Base-by-base conservation (phyloP, 2,797 vertebrate species). In the Chrosomus eos region DNA sequence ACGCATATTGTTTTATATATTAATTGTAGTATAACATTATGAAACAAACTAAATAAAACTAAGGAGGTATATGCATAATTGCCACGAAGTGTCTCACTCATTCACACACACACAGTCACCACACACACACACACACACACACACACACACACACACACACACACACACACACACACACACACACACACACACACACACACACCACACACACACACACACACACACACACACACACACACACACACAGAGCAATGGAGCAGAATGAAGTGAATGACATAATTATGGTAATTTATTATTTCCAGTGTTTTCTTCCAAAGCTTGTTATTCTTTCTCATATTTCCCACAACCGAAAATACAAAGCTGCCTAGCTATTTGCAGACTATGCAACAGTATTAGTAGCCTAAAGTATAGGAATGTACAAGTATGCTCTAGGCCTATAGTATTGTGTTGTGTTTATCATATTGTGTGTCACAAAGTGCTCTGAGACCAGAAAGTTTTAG, bases 321-420 rank as follows among this genome's bases (percentile, higher is more conserved):
- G 26, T 43, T 71, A 43, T 31, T 51, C 28, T 80, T 51, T 67
- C 43, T 48, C 14, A 36, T 36, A 36, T 66, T 66, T 23, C 43
- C 43, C 78, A 18, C 31, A 80, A 33, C 77, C 7, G 7, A 64
- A 31, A 64, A 64, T 45, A 66, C 28, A 80, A 36, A 60, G 21
- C 58, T 64, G 38, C 26, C 16, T 43, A 28, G 36, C 8, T 64
- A 64, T 45, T 64, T 80, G 21, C 62, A 67, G 19, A 51, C 28
- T 67, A 51, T 33, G 13, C 45, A 80, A 53, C 64, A 80, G 48
- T n/a, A 14, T 36, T 40, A 62, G 76, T 66, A 31, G 51, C 53
- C 53, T 9, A 62, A 40, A 10, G 36, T 19, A 53, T 55, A 23
- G 26, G 40, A 70, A 19, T 3, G 28, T 21, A 40, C 19, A 60